phyloP scores from a whole-genome alignment of 2,797 vertebrate species.

The Sphenodon punctatus region DNA sequence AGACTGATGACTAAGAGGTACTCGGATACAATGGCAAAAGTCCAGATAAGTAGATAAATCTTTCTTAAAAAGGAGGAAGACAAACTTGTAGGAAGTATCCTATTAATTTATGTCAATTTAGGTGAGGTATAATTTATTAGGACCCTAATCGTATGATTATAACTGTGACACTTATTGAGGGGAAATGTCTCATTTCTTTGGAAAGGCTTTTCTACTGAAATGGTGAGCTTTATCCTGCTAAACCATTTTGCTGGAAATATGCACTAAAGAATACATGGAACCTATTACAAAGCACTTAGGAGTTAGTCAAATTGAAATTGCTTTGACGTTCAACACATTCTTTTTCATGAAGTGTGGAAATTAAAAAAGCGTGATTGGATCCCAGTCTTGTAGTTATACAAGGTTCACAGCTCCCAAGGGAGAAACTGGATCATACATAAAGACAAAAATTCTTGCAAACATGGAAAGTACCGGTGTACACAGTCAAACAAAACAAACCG shows the following conservation, averaged over 20 bases:
- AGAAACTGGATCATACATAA: conserved; percentile 40
- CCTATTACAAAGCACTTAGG: conserved; percentile 50
- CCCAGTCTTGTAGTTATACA: conserved; percentile 40
- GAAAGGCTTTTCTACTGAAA: conserved; percentile 24
- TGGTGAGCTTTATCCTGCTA: not conserved
- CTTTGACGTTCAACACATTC: conserved; percentile 66
- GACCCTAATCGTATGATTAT: no score
- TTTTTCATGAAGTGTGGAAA: conserved; percentile 65
- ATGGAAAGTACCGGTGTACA: conserved; percentile 26
- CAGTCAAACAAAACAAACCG: conserved; percentile 10
- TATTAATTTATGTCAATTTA: not conserved
- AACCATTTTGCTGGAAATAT: not conserved
- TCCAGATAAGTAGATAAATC: not conserved
- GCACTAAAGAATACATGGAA: not conserved
- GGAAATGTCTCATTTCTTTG: not conserved
- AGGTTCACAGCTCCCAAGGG: conserved; percentile 65
- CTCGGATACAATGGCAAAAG: not conserved
- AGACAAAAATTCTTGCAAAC: conserved; percentile 50
- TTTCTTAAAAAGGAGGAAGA: not conserved
- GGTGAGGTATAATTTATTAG: no score
- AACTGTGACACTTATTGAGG: no score
- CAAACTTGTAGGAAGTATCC: not conserved
- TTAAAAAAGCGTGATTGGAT: conserved; percentile 55
- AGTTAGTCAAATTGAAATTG: conserved; percentile 66
- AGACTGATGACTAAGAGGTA: not conserved